These are phyloP conservation scores for Apantesis nais DNA, from an alignment of 2,888 invertebrate genomes.

Conservation along the genomic window DNA sequence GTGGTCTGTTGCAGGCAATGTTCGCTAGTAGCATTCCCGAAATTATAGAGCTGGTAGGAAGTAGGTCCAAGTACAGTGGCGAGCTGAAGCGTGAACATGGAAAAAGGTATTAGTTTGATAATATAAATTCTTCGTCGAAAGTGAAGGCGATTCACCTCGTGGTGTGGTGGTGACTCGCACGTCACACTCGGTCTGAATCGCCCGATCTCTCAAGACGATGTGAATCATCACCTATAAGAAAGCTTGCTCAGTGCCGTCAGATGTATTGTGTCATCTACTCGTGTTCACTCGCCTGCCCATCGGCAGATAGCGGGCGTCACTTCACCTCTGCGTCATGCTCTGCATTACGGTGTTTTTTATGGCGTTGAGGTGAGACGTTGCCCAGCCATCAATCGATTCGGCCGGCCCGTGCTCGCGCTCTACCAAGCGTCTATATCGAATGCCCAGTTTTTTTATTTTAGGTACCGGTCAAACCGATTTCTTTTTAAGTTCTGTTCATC, in stretches of 20 bases:
- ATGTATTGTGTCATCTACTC: conserved; percentile 87
- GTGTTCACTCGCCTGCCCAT: conserved; percentile 69
- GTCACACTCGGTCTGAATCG: conserved; percentile 70
- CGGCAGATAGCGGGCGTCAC: conserved; percentile 49
- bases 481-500: conserved; percentile 84
- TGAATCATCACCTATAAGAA: conserved; percentile 79
- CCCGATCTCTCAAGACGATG: conserved; percentile 75
- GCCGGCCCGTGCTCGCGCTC: conserved; percentile 74
- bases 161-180: conserved; percentile 50
- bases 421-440: conserved; percentile 85
- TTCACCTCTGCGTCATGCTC: conserved; percentile 58
- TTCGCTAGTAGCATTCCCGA: conserved; percentile 99
- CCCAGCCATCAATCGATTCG: conserved; percentile 54
- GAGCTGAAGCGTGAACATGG: conserved; percentile 99
- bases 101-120: conserved; percentile 94
- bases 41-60: conserved; percentile 99
- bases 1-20: conserved; percentile 97
- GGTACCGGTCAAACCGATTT: conserved; percentile 81
- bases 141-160: conserved; percentile 77
- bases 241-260: conserved; percentile 87
- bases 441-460: conserved; percentile 78
- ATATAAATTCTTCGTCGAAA: conserved; percentile 76
- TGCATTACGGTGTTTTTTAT: conserved; percentile 32
- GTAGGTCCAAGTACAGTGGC: conserved; percentile 99
- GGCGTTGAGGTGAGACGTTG: conserved; percentile 57